These are phyloP conservation scores for Hydroisotoma schaefferi DNA, from an alignment of 2,888 invertebrate species.

Conservation along the genomic window DNA sequence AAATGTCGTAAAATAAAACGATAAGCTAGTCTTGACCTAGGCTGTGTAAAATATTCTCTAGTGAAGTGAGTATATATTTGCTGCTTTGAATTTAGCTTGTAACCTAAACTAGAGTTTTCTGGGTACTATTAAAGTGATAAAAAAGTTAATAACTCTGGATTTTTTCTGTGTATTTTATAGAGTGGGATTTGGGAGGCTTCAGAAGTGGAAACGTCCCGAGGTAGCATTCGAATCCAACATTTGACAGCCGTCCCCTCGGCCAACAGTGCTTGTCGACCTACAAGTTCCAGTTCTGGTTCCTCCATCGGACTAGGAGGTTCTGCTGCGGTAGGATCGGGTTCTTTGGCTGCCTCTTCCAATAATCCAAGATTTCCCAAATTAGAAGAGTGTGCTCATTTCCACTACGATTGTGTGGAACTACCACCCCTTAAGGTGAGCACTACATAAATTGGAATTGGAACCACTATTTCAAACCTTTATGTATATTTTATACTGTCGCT, in stretches of 20 bases:
- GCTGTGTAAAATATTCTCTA: too few relatives aligned
- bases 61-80: too few relatives aligned
- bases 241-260: conserved; percentile 49
- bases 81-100: too few relatives aligned
- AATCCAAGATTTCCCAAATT: conserved; percentile 74
- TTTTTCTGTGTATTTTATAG: conserved; percentile 49
- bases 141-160: too few relatives aligned
- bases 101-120: too few relatives aligned
- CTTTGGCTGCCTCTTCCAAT: conserved; percentile 17
- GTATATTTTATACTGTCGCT: too few relatives aligned
- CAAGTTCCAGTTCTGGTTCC: conserved; percentile 28
- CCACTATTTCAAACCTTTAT: background rate
- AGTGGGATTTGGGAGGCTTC: conserved; percentile 53
- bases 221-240: conserved; percentile 54
- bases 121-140: too few relatives aligned
- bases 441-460: conserved; percentile 12
- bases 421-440: conserved; percentile 64
- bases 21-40: too few relatives aligned
- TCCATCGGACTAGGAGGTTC: conserved; percentile 16
- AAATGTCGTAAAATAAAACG: too few relatives aligned
- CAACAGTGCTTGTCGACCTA: conserved; percentile 30
- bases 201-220: conserved; percentile 52
- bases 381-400: conserved; percentile 97
- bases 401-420: conserved; percentile 90
- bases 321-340: background rate